Evolutionary conservation across 1,140 invertebrate genomes (phyloP).

Genomic region (Coelopa frigida): DNA sequence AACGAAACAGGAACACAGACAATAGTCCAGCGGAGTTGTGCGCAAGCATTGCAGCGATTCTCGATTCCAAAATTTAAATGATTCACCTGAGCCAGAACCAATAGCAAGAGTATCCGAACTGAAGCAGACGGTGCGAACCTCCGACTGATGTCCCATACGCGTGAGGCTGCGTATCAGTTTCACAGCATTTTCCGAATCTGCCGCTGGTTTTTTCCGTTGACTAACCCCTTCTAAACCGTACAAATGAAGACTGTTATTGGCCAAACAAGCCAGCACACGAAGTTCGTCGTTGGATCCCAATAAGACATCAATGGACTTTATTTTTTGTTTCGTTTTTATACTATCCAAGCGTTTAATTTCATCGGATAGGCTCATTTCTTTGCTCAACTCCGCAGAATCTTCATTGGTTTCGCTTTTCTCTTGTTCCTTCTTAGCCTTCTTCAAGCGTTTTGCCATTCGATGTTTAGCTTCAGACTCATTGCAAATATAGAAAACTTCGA

Average conservation of each 20-base stretch:
- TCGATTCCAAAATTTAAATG: slow-evolving; percentile 92
- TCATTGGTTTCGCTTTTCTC: slow-evolving; percentile 9
- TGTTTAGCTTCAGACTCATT: slow-evolving; percentile 63
- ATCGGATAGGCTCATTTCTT: slow-evolving; percentile 54
- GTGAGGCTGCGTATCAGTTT: slow-evolving; percentile 50
- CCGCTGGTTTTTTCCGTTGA: slow-evolving; percentile 35
- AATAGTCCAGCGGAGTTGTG: slow-evolving; percentile 63
- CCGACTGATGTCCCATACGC: slow-evolving; percentile 76
- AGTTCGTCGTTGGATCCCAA: slow-evolving; percentile 61
- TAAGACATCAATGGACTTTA: slow-evolving; percentile 62
- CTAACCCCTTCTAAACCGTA: slow-evolving; percentile 51
- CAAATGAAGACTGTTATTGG: slow-evolving; percentile 64
- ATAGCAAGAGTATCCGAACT: slow-evolving; percentile 85
- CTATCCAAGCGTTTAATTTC: slow-evolving; percentile 63
- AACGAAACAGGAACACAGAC: slow-evolving; percentile 71
- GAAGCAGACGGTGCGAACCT: slow-evolving; percentile 79
- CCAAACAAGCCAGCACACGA: slow-evolving; percentile 55
- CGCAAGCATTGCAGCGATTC: slow-evolving; percentile 74
- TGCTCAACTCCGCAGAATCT: slow-evolving; percentile 29
- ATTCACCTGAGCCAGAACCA: slow-evolving; percentile 76
- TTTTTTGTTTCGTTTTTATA: slow-evolving; percentile 60
- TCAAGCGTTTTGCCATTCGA: slow-evolving; percentile 64
- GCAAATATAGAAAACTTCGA: slow-evolving; percentile 82
- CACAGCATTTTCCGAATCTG: slow-evolving; percentile 25
- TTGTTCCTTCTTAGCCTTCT: slow-evolving; percentile 51